Conservation (phyloP, 2,113 vertebrate genomes). For the Cephalophus harveyi region DNA sequence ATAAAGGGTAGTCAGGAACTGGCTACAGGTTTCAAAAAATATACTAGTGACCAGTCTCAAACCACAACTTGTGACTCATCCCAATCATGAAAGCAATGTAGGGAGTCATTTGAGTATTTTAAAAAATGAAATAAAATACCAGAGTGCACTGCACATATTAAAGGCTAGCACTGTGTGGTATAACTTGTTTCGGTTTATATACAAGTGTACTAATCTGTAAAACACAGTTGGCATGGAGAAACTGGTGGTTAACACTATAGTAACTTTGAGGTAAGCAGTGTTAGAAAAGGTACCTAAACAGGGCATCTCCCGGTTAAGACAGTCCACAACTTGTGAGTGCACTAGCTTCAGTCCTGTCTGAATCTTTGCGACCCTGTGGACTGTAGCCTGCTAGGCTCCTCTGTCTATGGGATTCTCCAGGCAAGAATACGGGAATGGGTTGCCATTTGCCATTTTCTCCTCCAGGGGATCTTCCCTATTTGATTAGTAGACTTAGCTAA, state of each 20-base stretch:
- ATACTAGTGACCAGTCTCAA: neutral
- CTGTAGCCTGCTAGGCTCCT: neutral
- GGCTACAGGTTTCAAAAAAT: constrained; percentile 10
- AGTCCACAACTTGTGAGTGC: neutral
- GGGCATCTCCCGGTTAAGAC: neutral
- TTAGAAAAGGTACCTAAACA: neutral
- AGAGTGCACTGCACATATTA: neutral
- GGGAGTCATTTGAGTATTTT: neutral
- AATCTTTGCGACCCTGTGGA: neutral
- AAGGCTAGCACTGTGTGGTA: neutral
- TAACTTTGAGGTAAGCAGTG: neutral
- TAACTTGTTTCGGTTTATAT: neutral
- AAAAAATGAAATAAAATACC: constrained; percentile 21
- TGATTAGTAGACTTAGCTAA: neutral
- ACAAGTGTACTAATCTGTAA: neutral
- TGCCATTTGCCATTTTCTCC: neutral
- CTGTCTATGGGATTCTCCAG: neutral
- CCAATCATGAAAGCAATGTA: neutral
- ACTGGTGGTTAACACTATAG: neutral
- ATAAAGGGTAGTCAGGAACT: neutral
- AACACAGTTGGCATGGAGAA: neutral
- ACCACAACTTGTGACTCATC: constrained; percentile 27
- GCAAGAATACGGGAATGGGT: neutral
- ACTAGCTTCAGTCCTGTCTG: neutral
- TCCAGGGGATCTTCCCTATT: neutral